These are phyloP conservation scores for Momotus momota DNA, from an alignment of 2,797 vertebrate species.

Conservation along the genomic window DNA sequence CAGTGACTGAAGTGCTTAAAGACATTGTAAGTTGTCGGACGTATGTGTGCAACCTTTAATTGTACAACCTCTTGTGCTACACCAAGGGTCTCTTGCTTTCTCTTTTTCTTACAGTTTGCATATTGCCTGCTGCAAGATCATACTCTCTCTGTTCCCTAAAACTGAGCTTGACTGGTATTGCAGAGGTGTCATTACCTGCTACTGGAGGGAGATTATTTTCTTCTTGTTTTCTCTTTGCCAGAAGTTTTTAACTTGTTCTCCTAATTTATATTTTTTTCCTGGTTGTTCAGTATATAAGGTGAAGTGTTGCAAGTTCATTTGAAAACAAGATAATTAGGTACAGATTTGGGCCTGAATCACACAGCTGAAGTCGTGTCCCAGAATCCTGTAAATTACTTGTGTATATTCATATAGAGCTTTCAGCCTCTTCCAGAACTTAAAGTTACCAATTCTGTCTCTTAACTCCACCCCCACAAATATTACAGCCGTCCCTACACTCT, in stretches of 20 bases:
- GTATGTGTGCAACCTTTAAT: neutral
- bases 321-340: neutral
- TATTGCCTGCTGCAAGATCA: neutral
- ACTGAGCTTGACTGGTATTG: neutral
- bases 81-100: neutral
- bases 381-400: neutral
- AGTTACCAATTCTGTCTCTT: neutral
- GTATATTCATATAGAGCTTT: neutral
- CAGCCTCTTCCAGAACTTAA: neutral
- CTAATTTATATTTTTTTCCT: neutral
- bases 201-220: neutral
- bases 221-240: neutral
- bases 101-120: neutral
- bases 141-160: neutral
- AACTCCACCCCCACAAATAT: neutral
- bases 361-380: neutral
- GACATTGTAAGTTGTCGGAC: slow-evolving; percentile 85
- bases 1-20: slow-evolving; percentile 87
- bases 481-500: fast-evolving
- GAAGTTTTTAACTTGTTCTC: neutral
- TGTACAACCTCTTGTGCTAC: neutral
- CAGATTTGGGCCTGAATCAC: neutral
- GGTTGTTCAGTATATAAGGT: neutral
- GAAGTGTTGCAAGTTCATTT: neutral
- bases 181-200: neutral